Evolutionary conservation across 2,888 invertebrate species (phyloP), one percentile per base, ranked within the genome.

Genomic region (Meandrusa payeni): DNA sequence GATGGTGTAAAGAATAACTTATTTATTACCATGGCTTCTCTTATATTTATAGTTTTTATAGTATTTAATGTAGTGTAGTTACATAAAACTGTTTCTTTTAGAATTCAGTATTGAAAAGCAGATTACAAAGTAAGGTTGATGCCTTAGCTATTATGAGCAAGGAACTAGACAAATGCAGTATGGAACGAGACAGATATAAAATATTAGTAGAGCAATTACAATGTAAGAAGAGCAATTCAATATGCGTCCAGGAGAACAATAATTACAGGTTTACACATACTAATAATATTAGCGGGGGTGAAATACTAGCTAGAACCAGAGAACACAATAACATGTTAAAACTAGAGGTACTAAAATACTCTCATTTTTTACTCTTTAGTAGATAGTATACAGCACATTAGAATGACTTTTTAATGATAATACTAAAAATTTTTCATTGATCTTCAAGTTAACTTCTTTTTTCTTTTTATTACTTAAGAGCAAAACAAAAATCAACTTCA

Each of bases 71-170:
- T n/a, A n/a, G n/a, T n/a, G n/a, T n/a, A n/a, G n/a, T n/a, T n/a
- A n/a, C n/a, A n/a, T n/a, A n/a, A n/a, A n/a, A n/a, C n/a, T n/a
- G n/a, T n/a, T n/a, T n/a, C n/a, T 29, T 34, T 13, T 65, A 92
- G 92, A 90, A 90, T 55, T 89, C 90, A 5, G 91, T 91, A 1
- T 69, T 93, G 9, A 90, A 91, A 62, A 90, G 93, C 49, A 95
- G 95, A 73, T 77, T 95, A 13, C 93, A 94, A 62, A 93, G 95
- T 62, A 96, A 96, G 75, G 89, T 93, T 37, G 95, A 95, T 74
- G 95, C 95, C 1, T 71, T 96, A 22, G 81, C 92, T n/a, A 93
- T 95, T 47, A 86, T 96, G 68, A 93, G 91, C 48, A 90, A 91
- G 58, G 95, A 95, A 64, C 73, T 96, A 45, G 94, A 94, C 57